Evolutionary conservation across 2,888 invertebrate genomes (phyloP).

Genomic region (Corythucha ciliata): DNA sequence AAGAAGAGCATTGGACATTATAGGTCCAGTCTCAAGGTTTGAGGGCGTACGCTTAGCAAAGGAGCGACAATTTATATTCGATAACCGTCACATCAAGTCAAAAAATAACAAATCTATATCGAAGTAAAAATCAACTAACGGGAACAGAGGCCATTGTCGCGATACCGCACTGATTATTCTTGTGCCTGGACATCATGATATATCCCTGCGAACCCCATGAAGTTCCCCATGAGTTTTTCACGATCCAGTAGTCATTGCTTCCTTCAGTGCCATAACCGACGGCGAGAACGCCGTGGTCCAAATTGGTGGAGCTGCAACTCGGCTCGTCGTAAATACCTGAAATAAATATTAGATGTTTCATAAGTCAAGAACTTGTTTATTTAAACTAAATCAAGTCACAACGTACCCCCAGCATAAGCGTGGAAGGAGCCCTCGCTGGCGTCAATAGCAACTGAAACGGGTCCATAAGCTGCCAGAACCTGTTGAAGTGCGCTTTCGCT

Average conservation of each 20-base stretch:
- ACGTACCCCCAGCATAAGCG: slow-evolving; percentile 54
- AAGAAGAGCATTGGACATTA: too few species aligned
- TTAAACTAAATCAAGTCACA: neutral
- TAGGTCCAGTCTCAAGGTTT: too few species aligned
- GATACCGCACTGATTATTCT: slow-evolving; percentile 76
- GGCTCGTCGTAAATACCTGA: slow-evolving; percentile 66
- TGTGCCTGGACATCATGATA: slow-evolving; percentile 79
- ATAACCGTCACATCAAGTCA: too few species aligned
- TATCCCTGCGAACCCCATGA: slow-evolving; percentile 77
- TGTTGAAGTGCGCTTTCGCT: slow-evolving; percentile 61
- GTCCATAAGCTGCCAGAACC: slow-evolving; percentile 74
- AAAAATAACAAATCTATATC: too few species aligned
- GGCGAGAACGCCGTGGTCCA: slow-evolving; percentile 79
- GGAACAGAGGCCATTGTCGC: slow-evolving; percentile 65
- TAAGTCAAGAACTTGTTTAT: neutral
- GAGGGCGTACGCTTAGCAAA: too few species aligned
- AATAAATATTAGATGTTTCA: neutral
- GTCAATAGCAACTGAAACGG: slow-evolving; percentile 81
- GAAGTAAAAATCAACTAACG: too few species aligned
- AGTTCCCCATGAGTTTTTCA: slow-evolving; percentile 77
- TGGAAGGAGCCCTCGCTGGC: slow-evolving; percentile 78
- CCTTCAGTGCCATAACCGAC: slow-evolving; percentile 66
- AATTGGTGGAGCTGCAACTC: slow-evolving; percentile 55
- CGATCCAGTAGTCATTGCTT: slow-evolving; percentile 67
- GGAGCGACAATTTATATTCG: too few species aligned